These are phyloP conservation scores for Aphaenogaster rudis DNA, from an alignment of 1,140 invertebrate genomes.

Conservation along the genomic window DNA sequence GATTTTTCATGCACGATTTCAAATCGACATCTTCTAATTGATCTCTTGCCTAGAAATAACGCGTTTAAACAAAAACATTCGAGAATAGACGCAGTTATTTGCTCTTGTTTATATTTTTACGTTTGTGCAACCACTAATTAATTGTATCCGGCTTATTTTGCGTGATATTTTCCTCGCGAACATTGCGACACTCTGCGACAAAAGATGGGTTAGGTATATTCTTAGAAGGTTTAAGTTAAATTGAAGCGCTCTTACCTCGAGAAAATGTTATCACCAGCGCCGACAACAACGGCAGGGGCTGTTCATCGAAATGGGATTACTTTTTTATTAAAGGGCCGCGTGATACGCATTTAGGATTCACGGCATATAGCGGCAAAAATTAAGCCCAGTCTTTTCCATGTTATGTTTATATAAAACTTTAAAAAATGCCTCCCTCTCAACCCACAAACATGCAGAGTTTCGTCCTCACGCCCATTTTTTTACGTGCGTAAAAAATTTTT, in stretches of 20 bases:
- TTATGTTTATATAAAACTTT: conserved; percentile 46
- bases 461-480: neutral
- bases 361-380: conserved; percentile 50
- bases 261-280: conserved; percentile 60
- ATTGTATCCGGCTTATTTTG: conserved; percentile 26
- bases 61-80: neutral
- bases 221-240: conserved; percentile 78
- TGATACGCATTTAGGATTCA: conserved; percentile 58
- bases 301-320: conserved; percentile 77
- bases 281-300: conserved; percentile 62
- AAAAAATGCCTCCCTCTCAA: neutral
- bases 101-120: conserved; percentile 7
- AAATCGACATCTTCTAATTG: conserved; percentile 16
- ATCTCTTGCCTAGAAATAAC: neutral
- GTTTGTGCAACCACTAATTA: neutral
- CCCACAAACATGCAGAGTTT: neutral
- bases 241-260: conserved; percentile 69
- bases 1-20: conserved; percentile 17
- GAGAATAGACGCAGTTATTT: neutral
- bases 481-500: neutral
- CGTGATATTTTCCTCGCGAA: conserved; percentile 39
- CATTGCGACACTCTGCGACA: neutral
- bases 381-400: conserved; percentile 27
- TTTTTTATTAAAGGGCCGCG: conserved; percentile 70
- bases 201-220: conserved; percentile 61